phyloP scores from a whole-genome alignment of 2,797 vertebrate genomes.

The Peromyscus nudipes region DNA sequence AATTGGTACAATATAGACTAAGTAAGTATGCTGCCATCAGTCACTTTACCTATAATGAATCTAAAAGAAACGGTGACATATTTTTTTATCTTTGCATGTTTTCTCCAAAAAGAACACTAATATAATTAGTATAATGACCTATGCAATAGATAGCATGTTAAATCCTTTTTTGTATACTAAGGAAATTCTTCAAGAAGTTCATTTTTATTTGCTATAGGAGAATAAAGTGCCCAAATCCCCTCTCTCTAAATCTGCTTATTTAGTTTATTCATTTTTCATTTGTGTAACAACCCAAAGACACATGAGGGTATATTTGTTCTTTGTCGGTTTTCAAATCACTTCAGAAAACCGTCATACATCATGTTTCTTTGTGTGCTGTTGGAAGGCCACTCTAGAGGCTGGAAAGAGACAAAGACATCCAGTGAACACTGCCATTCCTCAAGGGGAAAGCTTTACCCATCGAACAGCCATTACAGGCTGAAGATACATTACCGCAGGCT shows the following conservation, averaged over 20 bases:
- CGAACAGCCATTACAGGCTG: constrained; percentile 70
- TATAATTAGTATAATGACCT: not conserved
- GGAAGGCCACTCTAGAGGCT: constrained; percentile 26
- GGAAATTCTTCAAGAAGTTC: constrained; percentile 3
- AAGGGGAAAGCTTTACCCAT: constrained; percentile 57
- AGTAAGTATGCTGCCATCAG: not conserved
- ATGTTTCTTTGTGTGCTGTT: constrained; percentile 61
- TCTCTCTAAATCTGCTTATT: constrained; percentile 15
- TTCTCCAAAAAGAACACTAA: not conserved
- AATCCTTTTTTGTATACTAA: not conserved
- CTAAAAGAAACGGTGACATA: not conserved
- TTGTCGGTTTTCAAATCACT: constrained; percentile 40
- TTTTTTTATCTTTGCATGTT: not conserved
- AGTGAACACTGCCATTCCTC: constrained; percentile 34
- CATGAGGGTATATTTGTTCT: constrained; percentile 12
- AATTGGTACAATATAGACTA: not conserved
- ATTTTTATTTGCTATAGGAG: not conserved
- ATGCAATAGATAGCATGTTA: not conserved
- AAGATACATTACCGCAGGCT: constrained; percentile 66
- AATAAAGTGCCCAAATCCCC: not conserved
- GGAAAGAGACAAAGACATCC: constrained; percentile 14
- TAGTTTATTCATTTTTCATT: not conserved
- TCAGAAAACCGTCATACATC: not conserved
- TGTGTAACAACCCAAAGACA: constrained; percentile 49
- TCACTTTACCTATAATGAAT: not conserved